Conservation (phyloP, 2,113 vertebrate species). For the Gila orcuttii region DNA sequence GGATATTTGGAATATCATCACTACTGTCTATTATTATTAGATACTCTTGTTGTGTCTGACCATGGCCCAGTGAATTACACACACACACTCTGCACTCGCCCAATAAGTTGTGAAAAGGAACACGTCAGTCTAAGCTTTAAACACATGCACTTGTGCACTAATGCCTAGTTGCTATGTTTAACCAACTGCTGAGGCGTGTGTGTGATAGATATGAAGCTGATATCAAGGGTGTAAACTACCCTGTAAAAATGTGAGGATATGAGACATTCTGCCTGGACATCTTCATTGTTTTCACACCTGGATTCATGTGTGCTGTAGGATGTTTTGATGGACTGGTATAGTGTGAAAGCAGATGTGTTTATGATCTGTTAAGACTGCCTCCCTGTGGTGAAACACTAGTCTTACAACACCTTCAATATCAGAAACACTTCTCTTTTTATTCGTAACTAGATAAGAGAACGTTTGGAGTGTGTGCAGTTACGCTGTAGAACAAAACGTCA, state of each 20-base stretch:
- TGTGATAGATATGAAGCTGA: neutral
- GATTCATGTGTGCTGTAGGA: neutral
- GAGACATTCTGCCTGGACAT: neutral
- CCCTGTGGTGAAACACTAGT: neutral
- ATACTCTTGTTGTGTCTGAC: neutral
- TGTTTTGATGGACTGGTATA: neutral
- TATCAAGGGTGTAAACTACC: neutral
- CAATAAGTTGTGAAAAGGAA: neutral
- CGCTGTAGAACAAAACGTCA: too few relatives aligned
- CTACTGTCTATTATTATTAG: neutral
- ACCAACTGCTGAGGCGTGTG: neutral
- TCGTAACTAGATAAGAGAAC: too few relatives aligned
- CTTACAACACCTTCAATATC: neutral
- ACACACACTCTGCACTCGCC: too few relatives aligned
- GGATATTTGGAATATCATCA: neutral
- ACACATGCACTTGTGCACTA: neutral
- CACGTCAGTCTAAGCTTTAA: neutral
- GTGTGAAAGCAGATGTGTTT: neutral
- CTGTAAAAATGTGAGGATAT: neutral
- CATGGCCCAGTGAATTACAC: neutral
- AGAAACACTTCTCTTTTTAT: neutral
- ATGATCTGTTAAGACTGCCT: constrained; percentile 1
- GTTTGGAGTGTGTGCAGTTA: too few relatives aligned
- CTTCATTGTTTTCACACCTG: neutral
- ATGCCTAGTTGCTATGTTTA: neutral